These are phyloP conservation scores for Reticulitermes lucifugus DNA, from an alignment of 2,888 invertebrate genomes.

Conservation along the genomic window DNA sequence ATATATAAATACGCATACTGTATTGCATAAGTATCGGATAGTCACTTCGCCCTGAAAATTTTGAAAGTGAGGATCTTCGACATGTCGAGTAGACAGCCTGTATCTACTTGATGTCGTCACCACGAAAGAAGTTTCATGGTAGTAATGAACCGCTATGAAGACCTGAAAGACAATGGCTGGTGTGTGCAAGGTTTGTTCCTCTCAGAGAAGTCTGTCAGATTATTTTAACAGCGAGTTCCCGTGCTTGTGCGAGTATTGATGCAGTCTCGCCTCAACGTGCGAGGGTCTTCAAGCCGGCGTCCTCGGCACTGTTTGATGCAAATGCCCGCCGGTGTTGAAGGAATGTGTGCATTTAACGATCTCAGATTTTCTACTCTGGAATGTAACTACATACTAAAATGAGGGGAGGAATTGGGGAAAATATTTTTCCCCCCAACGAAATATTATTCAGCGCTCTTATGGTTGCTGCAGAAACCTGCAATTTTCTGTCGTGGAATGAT, in stretches of 20 bases:
- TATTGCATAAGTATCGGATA: too few species aligned
- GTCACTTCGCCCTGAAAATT: too few species aligned
- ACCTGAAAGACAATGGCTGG: too few species aligned
- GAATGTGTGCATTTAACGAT: conserved; percentile 8
- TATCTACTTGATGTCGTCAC: too few species aligned
- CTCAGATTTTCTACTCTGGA: neutral
- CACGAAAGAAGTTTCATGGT: too few species aligned
- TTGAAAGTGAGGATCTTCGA: too few species aligned
- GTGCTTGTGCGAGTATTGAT: neutral
- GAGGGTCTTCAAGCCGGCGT: neutral
- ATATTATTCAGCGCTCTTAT: neutral
- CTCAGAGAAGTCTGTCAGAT: too few species aligned
- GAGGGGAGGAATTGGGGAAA: neutral
- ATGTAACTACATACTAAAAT: neutral
- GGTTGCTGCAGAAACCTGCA: conserved; percentile 46
- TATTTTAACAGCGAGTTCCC: too few species aligned
- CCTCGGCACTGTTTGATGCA: neutral
- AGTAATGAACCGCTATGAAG: too few species aligned
- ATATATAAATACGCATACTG: too few species aligned
- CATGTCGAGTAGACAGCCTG: too few species aligned
- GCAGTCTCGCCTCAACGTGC: neutral
- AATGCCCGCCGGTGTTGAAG: conserved; percentile 1
- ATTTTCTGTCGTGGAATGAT: conserved; percentile 49
- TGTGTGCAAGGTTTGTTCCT: too few species aligned
- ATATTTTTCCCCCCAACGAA: conserved; percentile 3